Evolutionary conservation across 2,797 vertebrate genomes (phyloP), one percentile per base, ranked within the genome.

Genomic region (Coilia nasus): DNA sequence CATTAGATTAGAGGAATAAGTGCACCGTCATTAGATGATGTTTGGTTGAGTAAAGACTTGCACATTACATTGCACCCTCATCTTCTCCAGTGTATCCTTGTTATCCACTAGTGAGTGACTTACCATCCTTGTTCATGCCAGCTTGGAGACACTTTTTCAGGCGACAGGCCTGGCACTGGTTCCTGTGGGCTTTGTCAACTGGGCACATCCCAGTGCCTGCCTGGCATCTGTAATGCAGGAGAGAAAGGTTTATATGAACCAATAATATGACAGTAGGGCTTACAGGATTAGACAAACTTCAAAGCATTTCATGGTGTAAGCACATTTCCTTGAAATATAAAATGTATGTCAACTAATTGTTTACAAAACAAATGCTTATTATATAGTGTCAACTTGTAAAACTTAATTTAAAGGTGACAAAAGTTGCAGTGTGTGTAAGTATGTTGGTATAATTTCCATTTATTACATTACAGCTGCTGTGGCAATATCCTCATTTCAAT

Each of bases 121-220:
- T 89, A 99, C 98, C 98, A 0, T 99, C 98, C 88, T 99, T 99
- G 92, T 99, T 99, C 98, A 99, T 99, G 88, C 98, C 98, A 0
- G 97, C 97, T 93, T 98, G 98, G 88, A 99, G 94, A 87, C 98
- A 99, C 93, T 98, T 99, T 95, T 97, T 98, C 91, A 99, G 95
- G 59, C 98, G 96, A 88, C 98, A 99, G 3, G 98, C 98, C 94
- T 99, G 98, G 90, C 98, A 99, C 93, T 99, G 98, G 93, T 99
- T 99, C 9, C 98, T 96, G 87, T 99, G 98, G 3, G 98, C 98
- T 92, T 99, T 99, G 93, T 99, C 98, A 92, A 99, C 98, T 0
- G 97, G 97, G 92, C 98, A 99, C 95, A 97, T 95, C 54, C 98
- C 98, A 0, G 97, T 96, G 19, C 98, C 98, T 0, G 97, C 97